Evolutionary conservation across 2,888 invertebrate genomes (phyloP).

Genomic region (Sesia apiformis): DNA sequence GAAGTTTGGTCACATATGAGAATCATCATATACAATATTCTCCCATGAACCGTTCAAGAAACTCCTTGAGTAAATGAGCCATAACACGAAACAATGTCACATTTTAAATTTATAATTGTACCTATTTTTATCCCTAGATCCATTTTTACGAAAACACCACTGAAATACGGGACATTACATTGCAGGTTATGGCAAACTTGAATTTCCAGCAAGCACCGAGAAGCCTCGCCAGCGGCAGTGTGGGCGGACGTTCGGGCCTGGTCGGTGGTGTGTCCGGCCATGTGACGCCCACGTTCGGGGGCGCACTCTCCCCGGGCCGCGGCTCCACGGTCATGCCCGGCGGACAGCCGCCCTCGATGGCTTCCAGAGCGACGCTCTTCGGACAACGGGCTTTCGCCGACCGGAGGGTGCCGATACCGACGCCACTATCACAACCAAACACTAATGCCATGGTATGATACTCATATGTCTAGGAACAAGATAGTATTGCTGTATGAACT

Average conservation of each 20-base stretch:
- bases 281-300: slow-evolving; percentile 71
- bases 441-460: slow-evolving; percentile 64
- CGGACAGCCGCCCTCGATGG: slow-evolving; percentile 72
- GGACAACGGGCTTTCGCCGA: slow-evolving; percentile 88
- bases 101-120: too few species aligned
- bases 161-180: slow-evolving; percentile 8
- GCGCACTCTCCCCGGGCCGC: slow-evolving; percentile 63
- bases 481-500: too few species aligned
- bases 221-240: slow-evolving; percentile 85
- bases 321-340: slow-evolving; percentile 59
- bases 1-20: too few species aligned
- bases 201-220: slow-evolving; percentile 92
- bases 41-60: too few species aligned
- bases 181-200: slow-evolving; percentile 93
- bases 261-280: slow-evolving; percentile 80
- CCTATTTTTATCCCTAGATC: too few species aligned
- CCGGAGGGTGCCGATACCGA: slow-evolving; percentile 80
- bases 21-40: too few species aligned
- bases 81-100: too few species aligned
- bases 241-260: slow-evolving; percentile 78
- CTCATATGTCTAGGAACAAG: too few species aligned
- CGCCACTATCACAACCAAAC: slow-evolving; percentile 69
- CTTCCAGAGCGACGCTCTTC: slow-evolving; percentile 79
- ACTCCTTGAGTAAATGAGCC: too few species aligned
- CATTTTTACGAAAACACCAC: too few species aligned